A percentile compares a stretch with the other conserved stretches of the same genome.
Conservation (phyloP, 2,797 vertebrate species). For the Lepilemur ruficaudatus region DNA sequence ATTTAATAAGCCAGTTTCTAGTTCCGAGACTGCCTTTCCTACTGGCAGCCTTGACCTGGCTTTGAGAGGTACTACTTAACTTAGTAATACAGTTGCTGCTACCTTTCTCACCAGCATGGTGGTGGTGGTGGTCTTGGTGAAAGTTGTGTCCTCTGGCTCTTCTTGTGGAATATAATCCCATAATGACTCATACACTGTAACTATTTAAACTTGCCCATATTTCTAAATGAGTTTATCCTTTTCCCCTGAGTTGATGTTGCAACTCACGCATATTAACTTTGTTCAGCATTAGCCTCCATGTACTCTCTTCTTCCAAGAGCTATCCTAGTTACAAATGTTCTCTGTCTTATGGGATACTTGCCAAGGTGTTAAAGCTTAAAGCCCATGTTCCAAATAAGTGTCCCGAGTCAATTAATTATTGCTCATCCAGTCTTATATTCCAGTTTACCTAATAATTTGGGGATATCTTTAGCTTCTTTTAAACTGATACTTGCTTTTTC, state of each 20-base stretch:
- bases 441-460: neutral
- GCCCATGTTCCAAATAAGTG: neutral
- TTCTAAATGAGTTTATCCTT: neutral
- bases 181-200: neutral
- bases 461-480: neutral
- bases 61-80: neutral
- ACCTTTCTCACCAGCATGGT: neutral
- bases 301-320: neutral
- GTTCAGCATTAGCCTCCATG: neutral
- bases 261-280: neutral
- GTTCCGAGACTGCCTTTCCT: neutral
- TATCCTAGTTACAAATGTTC: neutral
- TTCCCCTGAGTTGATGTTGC: neutral
- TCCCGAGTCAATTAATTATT: neutral
- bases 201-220: neutral
- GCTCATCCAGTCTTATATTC: neutral
- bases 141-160: neutral
- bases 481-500: neutral
- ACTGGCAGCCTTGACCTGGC: neutral
- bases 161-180: neutral
- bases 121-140: neutral
- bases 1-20: neutral
- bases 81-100: neutral
- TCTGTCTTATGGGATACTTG: neutral
- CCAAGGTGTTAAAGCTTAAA: neutral